A percentile compares a stretch with the other conserved stretches of the same genome.
phyloP scores from a whole-genome alignment of 2,113 vertebrate species.

The Dryoscopus gambensis region DNA sequence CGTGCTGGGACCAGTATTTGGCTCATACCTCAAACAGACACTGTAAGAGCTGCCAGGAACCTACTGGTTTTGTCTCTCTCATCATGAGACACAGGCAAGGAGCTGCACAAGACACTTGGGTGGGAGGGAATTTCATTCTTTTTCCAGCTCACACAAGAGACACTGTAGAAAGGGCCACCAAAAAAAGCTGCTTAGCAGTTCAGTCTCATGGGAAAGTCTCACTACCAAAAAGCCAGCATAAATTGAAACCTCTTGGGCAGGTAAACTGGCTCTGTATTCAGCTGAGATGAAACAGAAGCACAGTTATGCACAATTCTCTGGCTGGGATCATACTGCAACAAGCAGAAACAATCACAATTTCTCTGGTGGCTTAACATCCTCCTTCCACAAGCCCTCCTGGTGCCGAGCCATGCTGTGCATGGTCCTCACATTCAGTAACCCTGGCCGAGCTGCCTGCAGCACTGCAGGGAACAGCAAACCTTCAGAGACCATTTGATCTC shows the following conservation, averaged over 20 bases:
- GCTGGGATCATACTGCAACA: neutral
- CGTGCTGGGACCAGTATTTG: neutral
- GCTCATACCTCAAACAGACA: neutral
- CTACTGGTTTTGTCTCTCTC: neutral
- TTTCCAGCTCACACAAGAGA: neutral
- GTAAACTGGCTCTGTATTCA: neutral
- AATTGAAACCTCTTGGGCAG: neutral
- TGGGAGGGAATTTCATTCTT: neutral
- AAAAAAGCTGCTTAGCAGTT: neutral
- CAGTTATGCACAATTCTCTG: neutral
- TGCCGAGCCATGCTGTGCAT: fast-evolving
- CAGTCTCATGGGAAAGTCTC: neutral
- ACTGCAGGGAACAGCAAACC: neutral
- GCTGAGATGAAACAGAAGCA: slow-evolving; percentile 18
- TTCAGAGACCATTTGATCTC: slow-evolving; percentile 3
- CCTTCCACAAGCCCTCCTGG: neutral
- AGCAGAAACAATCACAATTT: neutral
- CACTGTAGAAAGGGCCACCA: neutral
- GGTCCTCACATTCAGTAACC: neutral
- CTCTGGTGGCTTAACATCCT: neutral
- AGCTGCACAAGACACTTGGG: neutral
- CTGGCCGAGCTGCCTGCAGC: neutral
- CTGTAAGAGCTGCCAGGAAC: neutral
- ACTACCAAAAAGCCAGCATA: neutral
- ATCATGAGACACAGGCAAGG: neutral